Conservation (phyloP, 2,113 vertebrate species). For the Perca flavescens region DNA sequence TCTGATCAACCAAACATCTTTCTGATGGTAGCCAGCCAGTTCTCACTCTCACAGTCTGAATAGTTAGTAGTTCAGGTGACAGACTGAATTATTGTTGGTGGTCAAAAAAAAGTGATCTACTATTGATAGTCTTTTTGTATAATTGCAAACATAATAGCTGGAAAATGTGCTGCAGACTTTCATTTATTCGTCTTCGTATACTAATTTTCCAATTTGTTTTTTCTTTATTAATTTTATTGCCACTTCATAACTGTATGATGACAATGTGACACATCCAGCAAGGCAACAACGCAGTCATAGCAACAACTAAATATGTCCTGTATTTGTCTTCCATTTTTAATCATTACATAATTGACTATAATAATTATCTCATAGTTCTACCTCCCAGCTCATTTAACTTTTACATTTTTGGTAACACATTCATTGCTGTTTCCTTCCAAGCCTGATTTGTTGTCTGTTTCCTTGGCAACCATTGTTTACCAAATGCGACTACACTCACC, state of each 20-base stretch:
- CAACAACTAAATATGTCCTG: background rate
- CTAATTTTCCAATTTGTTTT: background rate
- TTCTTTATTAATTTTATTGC: background rate
- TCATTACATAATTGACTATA: background rate
- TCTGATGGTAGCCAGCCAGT: background rate
- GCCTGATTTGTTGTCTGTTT: conserved; percentile 26
- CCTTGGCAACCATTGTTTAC: conserved; percentile 26
- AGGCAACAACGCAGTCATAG: background rate
- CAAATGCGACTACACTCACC: background rate
- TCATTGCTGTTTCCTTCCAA: background rate
- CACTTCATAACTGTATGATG: background rate
- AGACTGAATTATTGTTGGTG: background rate
- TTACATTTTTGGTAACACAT: conserved; percentile 3
- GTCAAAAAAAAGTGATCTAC: background rate
- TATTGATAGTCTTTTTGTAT: background rate
- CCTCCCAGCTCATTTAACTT: background rate
- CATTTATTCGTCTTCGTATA: background rate
- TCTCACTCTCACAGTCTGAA: background rate
- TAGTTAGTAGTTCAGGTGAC: background rate
- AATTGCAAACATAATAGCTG: background rate
- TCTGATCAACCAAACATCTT: background rate
- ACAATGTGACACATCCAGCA: background rate
- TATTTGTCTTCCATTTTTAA: too few relatives aligned
- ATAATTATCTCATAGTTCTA: background rate
- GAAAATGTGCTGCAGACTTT: background rate